Base-by-base conservation (phyloP, 2,888 invertebrate genomes). In the Pristionchus maxplancki region DNA sequence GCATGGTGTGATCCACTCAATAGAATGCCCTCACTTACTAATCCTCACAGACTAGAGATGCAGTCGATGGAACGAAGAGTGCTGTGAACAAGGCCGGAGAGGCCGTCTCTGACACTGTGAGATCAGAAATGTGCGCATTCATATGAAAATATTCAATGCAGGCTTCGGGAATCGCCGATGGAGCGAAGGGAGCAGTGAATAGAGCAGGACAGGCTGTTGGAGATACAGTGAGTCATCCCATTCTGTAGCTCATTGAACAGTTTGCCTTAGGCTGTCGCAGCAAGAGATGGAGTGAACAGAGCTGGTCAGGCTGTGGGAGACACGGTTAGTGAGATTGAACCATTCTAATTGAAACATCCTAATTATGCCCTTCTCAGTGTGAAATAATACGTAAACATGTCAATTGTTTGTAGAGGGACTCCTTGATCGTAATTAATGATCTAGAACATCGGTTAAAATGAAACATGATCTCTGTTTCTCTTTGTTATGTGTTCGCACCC, bases 111-210 rank as follows among this genome's bases (percentile, higher is more conserved):
- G 34, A 82, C 24, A 82, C 50, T 31, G 82, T 50, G 28, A 82
- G 31, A 31, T 44, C 15, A 37, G n/a, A n/a, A n/a, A n/a, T n/a
- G n/a, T n/a, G n/a, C n/a, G n/a, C n/a, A 71, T 78, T 31, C 8
- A 24, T 24, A 5, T n/a, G n/a, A 44, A 78, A 53, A 6, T 20
- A 53, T 20, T 71, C 3, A 20, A 17, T 44, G 8, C 82, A 82
- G 82, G 82, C 82, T 4, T 50, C 48, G 6, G 48, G 50, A 82
- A 28, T 44, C 44, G 40, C 24, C 5, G 44, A 78, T 8, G 74
- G 44, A 13, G 44, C 82, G 20, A 82, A 82, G 82, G 82, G 31
- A 50, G 82, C 82, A 8, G 53, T 53, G n/a, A 82, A 82, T 53
- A 50, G 24, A 17, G 82, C 82, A 3, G 82, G 82, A 31, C 50